Conservation (phyloP, 2,797 vertebrate species). For the Lacerta viridis region DNA sequence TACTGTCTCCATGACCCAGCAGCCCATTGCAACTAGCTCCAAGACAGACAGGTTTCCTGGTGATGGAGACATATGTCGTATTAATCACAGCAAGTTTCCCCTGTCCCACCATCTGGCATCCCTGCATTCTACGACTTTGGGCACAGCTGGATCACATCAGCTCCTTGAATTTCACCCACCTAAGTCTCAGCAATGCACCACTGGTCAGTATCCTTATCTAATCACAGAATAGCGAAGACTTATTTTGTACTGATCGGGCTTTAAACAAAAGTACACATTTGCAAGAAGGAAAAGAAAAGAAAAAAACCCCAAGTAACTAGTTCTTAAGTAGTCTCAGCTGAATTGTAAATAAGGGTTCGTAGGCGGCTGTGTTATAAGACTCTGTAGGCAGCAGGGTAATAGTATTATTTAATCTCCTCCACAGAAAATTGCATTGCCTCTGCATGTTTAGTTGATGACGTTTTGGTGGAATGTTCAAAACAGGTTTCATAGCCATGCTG, state of each 20-base stretch:
- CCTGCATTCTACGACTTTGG: too few species aligned
- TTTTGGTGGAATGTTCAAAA: not conserved
- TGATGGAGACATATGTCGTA: too few species aligned
- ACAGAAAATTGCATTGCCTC: not conserved
- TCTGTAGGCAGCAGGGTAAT: not conserved
- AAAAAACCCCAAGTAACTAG: not conserved
- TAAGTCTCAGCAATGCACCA: too few species aligned
- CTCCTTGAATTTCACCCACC: too few species aligned
- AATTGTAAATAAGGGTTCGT: conserved; percentile 27
- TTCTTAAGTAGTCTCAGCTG: not conserved
- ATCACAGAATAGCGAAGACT: too few species aligned
- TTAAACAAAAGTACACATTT: not conserved
- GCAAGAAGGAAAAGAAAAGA: not conserved
- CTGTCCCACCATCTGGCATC: too few species aligned
- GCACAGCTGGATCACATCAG: too few species aligned
- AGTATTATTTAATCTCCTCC: not conserved
- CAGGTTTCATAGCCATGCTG: not conserved
- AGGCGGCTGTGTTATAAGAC: not conserved
- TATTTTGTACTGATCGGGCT: not conserved
- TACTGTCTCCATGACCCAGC: too few species aligned
- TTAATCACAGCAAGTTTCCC: too few species aligned
- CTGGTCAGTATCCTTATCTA: too few species aligned
- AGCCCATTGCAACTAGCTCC: too few species aligned
- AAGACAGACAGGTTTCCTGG: too few species aligned
- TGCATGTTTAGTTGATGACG: conserved; percentile 29